phyloP scores from a whole-genome alignment of 2,888 invertebrate genomes.

The Machimus atricapillus region DNA sequence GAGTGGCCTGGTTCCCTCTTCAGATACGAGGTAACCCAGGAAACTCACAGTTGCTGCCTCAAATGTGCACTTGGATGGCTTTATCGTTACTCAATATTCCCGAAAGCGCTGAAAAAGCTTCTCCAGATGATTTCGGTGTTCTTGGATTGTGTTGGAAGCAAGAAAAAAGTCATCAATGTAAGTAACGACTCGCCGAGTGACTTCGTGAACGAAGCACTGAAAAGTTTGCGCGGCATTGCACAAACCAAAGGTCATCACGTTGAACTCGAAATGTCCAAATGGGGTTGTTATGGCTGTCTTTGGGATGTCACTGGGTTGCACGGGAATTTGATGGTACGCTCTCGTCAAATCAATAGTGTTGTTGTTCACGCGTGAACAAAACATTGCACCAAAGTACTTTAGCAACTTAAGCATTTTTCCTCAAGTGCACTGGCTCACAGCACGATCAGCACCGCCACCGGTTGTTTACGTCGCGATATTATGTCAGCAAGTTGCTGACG shows the following conservation, averaged over 20 bases:
- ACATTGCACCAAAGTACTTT: too few relatives aligned
- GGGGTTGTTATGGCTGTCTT: background rate
- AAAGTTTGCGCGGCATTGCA: background rate
- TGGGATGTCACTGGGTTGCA: background rate
- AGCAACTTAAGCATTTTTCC: too few relatives aligned
- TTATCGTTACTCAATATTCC: too few relatives aligned
- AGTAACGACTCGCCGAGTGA: background rate
- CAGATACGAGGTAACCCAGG: background rate
- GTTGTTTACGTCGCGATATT: too few relatives aligned
- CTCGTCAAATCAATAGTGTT: background rate
- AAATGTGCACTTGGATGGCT: too few relatives aligned
- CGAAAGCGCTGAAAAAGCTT: background rate
- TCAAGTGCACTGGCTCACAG: too few relatives aligned
- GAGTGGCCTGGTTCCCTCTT: background rate
- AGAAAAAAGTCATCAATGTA: background rate
- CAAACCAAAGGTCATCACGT: background rate
- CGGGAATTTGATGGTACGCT: background rate
- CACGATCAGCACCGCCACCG: too few relatives aligned
- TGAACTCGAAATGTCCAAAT: background rate
- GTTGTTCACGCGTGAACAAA: too few relatives aligned
- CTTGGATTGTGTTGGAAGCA: too few relatives aligned
- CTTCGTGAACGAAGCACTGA: background rate
- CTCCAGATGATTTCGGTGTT: background rate
- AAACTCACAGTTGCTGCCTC: background rate
- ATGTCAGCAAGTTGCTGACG: too few relatives aligned